Conservation (phyloP, 2,888 invertebrate genomes). For the Dicyrtomina minuta region DNA sequence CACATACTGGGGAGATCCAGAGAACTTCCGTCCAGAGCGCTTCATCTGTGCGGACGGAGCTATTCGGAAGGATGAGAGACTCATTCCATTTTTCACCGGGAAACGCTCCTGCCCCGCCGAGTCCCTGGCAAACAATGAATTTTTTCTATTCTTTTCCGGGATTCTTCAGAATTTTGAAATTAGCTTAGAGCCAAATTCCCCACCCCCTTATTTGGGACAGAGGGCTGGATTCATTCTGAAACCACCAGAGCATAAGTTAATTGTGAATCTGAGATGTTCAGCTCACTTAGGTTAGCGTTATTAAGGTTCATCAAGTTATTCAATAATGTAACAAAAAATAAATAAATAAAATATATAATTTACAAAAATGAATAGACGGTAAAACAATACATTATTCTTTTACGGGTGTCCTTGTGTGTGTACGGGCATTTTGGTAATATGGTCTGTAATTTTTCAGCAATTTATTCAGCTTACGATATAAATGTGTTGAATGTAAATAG, state of each 20-base stretch:
- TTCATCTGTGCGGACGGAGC: constrained; percentile 41
- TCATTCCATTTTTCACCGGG: constrained; percentile 48
- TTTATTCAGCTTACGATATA: too few relatives aligned
- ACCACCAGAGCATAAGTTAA: constrained; percentile 66
- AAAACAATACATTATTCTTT: too few relatives aligned
- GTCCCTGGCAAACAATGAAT: constrained; percentile 48
- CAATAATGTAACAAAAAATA: too few relatives aligned
- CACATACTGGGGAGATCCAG: constrained; percentile 44
- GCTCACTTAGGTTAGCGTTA: too few relatives aligned
- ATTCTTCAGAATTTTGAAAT: constrained; percentile 48
- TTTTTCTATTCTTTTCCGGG: constrained; percentile 50
- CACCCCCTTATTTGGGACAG: constrained; percentile 43
- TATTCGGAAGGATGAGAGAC: constrained; percentile 51
- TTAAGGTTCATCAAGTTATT: too few relatives aligned
- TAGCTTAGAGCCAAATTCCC: constrained; percentile 43
- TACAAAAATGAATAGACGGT: too few relatives aligned
- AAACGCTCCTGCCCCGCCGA: constrained; percentile 51
- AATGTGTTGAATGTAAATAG: too few relatives aligned
- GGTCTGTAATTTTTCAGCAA: too few relatives aligned
- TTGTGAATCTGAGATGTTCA: constrained; percentile 66
- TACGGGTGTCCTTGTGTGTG: too few relatives aligned
- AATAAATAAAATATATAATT: too few relatives aligned
- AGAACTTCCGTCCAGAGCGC: constrained; percentile 44
- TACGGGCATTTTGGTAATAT: too few relatives aligned
- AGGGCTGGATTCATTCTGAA: constrained; percentile 45